Evolutionary conservation across 2,113 vertebrate species (phyloP).

Genomic region (Porphyrio hochstetteri): DNA sequence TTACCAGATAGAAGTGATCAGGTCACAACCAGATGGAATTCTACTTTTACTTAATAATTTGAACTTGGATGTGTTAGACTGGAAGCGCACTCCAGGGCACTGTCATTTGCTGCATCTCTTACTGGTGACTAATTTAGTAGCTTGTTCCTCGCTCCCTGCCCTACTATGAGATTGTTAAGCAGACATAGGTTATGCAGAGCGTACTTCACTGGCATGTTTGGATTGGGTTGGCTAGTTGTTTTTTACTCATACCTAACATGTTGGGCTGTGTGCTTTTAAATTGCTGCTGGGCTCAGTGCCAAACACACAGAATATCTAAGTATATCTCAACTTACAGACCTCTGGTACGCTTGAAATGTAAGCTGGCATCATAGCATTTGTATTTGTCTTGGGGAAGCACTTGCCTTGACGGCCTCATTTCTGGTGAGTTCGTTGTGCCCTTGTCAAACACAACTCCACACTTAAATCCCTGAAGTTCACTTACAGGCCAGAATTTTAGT

Average conservation of each 20-base stretch:
- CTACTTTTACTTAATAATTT: constrained; percentile 26
- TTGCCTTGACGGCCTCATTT: not conserved
- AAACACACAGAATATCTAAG: not conserved
- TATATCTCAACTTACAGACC: not conserved
- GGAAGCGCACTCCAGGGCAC: not conserved
- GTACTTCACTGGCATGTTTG: not conserved
- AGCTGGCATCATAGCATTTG: not conserved
- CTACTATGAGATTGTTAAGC: not conserved
- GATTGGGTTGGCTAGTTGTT: not conserved
- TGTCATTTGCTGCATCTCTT: constrained; percentile 13
- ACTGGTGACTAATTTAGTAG: not conserved
- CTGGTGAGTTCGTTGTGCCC: not conserved
- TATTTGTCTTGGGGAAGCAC: not conserved
- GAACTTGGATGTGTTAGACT: not conserved
- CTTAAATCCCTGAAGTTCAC: not conserved
- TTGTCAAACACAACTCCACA: not conserved
- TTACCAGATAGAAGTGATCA: not conserved
- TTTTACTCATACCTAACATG: not conserved
- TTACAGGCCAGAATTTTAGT: not conserved
- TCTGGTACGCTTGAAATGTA: not conserved
- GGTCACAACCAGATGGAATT: not conserved
- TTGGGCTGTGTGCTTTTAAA: not conserved
- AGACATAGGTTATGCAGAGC: not conserved
- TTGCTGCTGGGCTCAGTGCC: not conserved
- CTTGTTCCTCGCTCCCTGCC: not conserved